phyloP scores from a whole-genome alignment of 2,113 vertebrate genomes.

The Parus major region DNA sequence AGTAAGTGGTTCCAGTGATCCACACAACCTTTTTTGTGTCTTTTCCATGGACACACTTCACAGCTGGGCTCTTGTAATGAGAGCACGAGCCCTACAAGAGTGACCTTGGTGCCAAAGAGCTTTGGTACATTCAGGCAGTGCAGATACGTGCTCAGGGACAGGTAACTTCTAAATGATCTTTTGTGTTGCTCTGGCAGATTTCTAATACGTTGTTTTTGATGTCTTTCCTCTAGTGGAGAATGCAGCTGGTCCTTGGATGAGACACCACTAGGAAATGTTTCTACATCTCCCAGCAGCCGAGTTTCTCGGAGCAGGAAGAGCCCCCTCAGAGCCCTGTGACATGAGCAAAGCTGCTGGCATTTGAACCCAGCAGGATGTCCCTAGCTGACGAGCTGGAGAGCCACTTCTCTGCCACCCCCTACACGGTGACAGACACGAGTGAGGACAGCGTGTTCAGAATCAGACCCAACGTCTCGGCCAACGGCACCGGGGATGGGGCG shows the following conservation, averaged over 20 bases:
- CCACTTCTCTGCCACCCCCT: slow-evolving; percentile 36
- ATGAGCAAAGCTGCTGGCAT: neutral
- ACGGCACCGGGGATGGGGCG: slow-evolving; percentile 20
- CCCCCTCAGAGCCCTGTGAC: neutral
- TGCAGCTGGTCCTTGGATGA: neutral
- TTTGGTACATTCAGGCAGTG: neutral
- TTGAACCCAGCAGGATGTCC: slow-evolving; percentile 51
- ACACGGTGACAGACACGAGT: slow-evolving; percentile 73
- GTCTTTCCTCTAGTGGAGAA: slow-evolving; percentile 11
- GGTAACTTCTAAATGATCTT: neutral
- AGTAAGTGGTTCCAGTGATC: neutral
- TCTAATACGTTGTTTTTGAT: neutral
- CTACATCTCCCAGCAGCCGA: neutral
- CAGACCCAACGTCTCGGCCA: slow-evolving; percentile 55
- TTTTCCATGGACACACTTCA: neutral
- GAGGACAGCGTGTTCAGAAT: slow-evolving; percentile 66
- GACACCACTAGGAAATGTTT: neutral
- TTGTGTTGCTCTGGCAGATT: neutral
- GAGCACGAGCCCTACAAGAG: accelerated
- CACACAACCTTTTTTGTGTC: neutral
- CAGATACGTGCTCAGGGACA: neutral
- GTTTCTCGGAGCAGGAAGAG: neutral
- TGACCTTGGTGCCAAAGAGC: neutral
- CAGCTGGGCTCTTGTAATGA: neutral
- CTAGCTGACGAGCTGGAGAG: slow-evolving; percentile 11